Evolutionary conservation across 2,797 vertebrate species (phyloP), one percentile per base, ranked within the genome.

Genomic region (Sebastes oblongus): DNA sequence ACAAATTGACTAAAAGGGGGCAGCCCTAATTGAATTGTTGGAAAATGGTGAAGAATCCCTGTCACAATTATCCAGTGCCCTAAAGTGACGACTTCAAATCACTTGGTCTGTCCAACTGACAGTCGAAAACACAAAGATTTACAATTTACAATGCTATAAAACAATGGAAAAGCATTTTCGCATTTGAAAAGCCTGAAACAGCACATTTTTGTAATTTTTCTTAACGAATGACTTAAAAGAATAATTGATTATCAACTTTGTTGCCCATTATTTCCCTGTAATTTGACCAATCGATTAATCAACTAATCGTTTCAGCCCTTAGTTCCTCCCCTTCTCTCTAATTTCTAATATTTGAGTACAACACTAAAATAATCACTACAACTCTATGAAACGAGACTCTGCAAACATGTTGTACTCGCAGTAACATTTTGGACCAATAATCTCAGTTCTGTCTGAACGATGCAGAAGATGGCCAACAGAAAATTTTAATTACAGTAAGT

Each of bases 401-500:
- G 24, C 42, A 56, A 77, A 70, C 61, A 65, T 75, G 55, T 69
- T 75, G 52, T 66, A 42, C 71, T 73, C 8, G 29, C 32, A 22
- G 25, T 39, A 78, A 77, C 34, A 75, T 72, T 76, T 80, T 86
- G 72, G 20, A 73, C 64, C 72, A 82, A 55, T 78, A 62, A 78
- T 83, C 74, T 58, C 20, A 62, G 24, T 65, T 78, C 76, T 80
- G 77, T 86, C 73, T 70, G 66, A 78, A 29, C 20, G 1, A 66
- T 8, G 22, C 42, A 60, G 54, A 75, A 11, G 69, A 83, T 61
- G 11, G 9, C 24, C 72, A 86, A 66, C 75, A 75, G 52, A 83
- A 64, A 11, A 25, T 55, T 55, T 77, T 88, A 85, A 88, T 87
- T 87, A 85, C 36, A 64, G 2, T 8, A 82, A 84, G 64, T 83